A percentile compares a stretch with the other conserved stretches of the same genome.
phyloP scores from a whole-genome alignment of 1,140 invertebrate species.

The Maniola jurtina region DNA sequence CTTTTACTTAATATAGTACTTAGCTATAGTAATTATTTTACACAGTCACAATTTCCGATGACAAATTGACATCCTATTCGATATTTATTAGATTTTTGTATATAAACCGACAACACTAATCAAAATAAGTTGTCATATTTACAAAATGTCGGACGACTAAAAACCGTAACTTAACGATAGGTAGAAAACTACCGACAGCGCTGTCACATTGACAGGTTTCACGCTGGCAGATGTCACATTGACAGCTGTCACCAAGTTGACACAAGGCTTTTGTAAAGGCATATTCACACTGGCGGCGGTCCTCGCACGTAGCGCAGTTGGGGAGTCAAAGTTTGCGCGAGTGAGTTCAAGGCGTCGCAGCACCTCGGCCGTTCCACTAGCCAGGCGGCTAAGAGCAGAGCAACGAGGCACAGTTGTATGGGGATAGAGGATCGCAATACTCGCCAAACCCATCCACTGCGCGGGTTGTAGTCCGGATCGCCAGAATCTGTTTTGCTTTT shows the following conservation, averaged over 20 bases:
- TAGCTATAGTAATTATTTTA: neutral
- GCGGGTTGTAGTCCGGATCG: constrained; percentile 73
- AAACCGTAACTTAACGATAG: neutral
- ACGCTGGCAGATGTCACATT: constrained; percentile 15
- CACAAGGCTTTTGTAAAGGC: constrained; percentile 10
- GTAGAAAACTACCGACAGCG: neutral
- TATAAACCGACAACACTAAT: neutral
- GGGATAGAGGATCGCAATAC: constrained; percentile 88
- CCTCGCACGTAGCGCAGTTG: constrained; percentile 91
- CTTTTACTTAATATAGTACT: neutral
- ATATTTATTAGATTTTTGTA: neutral
- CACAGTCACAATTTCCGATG: no score
- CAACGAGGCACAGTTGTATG: constrained; percentile 89
- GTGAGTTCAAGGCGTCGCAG: constrained; percentile 91
- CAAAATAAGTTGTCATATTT: neutral
- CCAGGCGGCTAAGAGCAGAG: constrained; percentile 89
- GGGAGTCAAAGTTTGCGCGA: constrained; percentile 89
- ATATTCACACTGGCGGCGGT: constrained; percentile 88
- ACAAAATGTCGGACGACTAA: neutral
- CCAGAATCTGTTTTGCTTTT: constrained; percentile 58
- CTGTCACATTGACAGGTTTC: constrained; percentile 15
- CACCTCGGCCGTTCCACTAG: constrained; percentile 89
- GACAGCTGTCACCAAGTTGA: constrained; percentile 8
- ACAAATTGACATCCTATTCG: no score
- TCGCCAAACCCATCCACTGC: constrained; percentile 85